These are phyloP conservation scores for Pseudobourletiella spinata DNA, from an alignment of 1,140 invertebrate genomes.

Conservation along the genomic window DNA sequence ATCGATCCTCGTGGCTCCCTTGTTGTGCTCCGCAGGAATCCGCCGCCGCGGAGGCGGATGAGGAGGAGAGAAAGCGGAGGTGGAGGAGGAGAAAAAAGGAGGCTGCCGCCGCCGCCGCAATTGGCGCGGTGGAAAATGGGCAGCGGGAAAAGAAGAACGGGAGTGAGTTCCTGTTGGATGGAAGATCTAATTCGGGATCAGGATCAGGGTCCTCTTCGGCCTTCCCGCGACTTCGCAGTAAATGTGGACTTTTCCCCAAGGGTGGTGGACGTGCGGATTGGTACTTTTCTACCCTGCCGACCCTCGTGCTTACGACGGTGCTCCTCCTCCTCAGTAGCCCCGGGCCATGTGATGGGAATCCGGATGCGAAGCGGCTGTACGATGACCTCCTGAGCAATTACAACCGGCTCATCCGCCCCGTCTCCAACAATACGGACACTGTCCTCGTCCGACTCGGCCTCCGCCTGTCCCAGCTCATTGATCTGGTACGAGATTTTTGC, in stretches of 20 bases:
- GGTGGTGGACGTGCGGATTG: neutral
- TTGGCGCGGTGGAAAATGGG: neutral
- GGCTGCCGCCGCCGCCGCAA: neutral
- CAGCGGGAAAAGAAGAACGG: neutral
- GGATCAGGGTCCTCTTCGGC: neutral
- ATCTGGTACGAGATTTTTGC: constrained; percentile 59
- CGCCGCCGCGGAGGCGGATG: neutral
- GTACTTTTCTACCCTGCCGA: neutral
- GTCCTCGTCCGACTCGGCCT: constrained; percentile 85
- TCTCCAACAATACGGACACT: constrained; percentile 86
- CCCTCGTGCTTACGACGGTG: neutral
- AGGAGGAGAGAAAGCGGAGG: too few species aligned
- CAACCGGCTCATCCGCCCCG: constrained; percentile 87
- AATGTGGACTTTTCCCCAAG: neutral
- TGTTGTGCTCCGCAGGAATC: neutral
- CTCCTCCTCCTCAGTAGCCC: too few species aligned
- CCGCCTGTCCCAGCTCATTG: constrained; percentile 86
- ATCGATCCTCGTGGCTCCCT: neutral
- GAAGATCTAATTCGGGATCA: neutral
- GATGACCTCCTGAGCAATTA: constrained; percentile 94
- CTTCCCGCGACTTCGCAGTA: neutral
- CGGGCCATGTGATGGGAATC: constrained; percentile 55
- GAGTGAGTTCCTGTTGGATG: neutral
- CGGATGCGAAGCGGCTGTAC: constrained; percentile 80
- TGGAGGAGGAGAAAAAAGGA: too few species aligned